Base-by-base conservation (phyloP, 2,113 vertebrate genomes). In the Heterochromis multidens region DNA sequence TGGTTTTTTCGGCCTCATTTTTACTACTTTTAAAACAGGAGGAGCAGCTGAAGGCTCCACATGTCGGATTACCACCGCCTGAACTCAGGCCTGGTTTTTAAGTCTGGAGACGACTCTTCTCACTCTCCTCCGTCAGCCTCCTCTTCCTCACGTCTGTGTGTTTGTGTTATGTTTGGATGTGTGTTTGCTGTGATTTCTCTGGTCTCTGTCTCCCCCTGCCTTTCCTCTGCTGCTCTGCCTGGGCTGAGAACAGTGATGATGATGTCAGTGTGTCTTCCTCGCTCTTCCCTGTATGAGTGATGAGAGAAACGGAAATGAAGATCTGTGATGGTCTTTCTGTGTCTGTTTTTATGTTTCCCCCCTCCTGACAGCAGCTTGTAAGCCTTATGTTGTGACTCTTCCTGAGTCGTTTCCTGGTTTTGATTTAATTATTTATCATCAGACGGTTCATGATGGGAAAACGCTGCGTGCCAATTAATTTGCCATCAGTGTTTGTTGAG, bases 171-270 rank as follows among this genome's bases (percentile, higher is more conserved):
- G 77, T 25, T 29, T 59, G 49, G 65, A n/a, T 35, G 8, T 78
- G 27, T 77, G 2, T 19, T 6, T 43, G 31, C 27, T 43, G 57
- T 62, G 29, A 62, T 92, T 92, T 78, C 40, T 88, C 83, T 95
- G 95, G 95, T 95, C 92, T 96, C 82, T 93, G 87, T 86, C 94
- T 95, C 94, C 94, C 93, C 94, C 96, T 92, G 70, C 63, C 89
- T 90, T 59, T 14, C 58, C 65, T 65, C 77, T 67, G 54, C n/a
- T 83, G 59, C 33, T 59, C 19, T 86, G 23, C 61, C 14, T 54
- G 46, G 7, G 17, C 43, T 49, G 3, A 49, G 57, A 52, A 6
- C 1, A 17, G 17, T 19, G 17, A 5, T 74, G 43, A 52, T 74
- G 43, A 21, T 72, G 43, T 6, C 16, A 6, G 6, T 74, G 17